Evolutionary conservation across 2,888 invertebrate species (phyloP).

Genomic region (Osedax fenrisi): DNA sequence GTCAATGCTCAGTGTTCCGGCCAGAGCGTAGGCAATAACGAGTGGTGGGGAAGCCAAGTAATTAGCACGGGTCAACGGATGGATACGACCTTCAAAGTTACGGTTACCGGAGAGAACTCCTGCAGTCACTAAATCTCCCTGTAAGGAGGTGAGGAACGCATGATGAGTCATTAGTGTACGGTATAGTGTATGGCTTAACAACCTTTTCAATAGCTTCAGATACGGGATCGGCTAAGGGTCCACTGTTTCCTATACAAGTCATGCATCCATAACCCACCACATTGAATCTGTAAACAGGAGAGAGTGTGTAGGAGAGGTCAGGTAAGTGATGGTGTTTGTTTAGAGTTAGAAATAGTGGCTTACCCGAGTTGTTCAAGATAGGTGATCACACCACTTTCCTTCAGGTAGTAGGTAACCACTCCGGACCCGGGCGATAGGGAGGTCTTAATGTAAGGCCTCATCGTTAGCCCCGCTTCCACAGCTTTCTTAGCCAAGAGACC

Average conservation of each 20-base stretch:
- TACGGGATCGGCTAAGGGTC: constrained; percentile 81
- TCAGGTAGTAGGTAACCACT: constrained; percentile 77
- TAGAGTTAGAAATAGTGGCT: too few species aligned
- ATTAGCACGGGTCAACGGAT: constrained; percentile 89
- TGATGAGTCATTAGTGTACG: too few species aligned
- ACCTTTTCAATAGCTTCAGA: constrained; percentile 79
- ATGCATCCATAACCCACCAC: constrained; percentile 98
- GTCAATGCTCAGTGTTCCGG: constrained; percentile 85
- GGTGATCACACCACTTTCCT: constrained; percentile 80
- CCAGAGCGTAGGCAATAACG: constrained; percentile 91
- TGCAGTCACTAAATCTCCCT: constrained; percentile 83
- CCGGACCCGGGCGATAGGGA: constrained; percentile 89
- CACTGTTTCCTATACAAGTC: constrained; percentile 98
- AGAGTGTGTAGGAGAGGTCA: too few species aligned
- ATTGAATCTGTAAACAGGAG: constrained; percentile 62
- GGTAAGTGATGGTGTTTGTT: too few species aligned
- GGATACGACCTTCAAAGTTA: constrained; percentile 94
- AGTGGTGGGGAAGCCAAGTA: constrained; percentile 91
- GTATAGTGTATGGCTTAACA: too few species aligned
- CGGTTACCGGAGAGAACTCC: constrained; percentile 92
- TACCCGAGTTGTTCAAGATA: constrained; percentile 69
- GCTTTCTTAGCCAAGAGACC: constrained; percentile 78
- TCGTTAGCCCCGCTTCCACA: constrained; percentile 73
- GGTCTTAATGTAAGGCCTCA: constrained; percentile 87
- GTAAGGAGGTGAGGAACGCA: too few species aligned